A percentile compares a stretch with the other conserved stretches of the same genome.
Evolutionary conservation across 2,113 vertebrate species (phyloP).

Genomic region (Hyperopisus bebe): DNA sequence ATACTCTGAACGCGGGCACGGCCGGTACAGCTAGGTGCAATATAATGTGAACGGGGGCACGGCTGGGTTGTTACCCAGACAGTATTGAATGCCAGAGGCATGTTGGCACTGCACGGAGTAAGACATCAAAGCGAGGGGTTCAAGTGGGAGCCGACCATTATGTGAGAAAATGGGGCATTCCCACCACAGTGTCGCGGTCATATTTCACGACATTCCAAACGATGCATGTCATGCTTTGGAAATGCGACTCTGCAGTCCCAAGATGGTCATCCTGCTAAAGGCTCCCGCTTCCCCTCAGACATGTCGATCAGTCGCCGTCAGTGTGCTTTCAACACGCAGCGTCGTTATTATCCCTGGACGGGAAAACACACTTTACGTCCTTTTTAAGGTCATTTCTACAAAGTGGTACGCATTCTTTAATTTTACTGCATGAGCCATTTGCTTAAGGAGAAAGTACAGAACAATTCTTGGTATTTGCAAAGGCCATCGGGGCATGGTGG

Average conservation of each 20-base stretch:
- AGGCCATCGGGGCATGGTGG: background rate
- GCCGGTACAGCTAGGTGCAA: fast-evolving
- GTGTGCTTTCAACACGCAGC: background rate
- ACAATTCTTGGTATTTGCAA: background rate
- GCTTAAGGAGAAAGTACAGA: background rate
- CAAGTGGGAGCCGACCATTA: background rate
- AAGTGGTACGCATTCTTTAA: background rate
- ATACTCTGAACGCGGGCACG: background rate
- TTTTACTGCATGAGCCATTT: background rate
- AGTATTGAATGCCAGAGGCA: background rate
- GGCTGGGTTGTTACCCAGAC: background rate
- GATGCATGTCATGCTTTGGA: background rate
- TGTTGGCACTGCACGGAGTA: background rate
- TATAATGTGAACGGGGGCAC: background rate
- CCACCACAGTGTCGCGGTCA: background rate
- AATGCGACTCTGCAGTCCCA: background rate
- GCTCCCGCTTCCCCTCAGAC: background rate
- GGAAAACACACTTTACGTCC: background rate
- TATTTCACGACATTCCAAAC: background rate
- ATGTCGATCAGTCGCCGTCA: background rate
- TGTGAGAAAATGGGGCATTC: background rate
- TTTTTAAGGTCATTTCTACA: background rate
- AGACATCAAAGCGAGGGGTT: background rate
- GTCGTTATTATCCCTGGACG: background rate
- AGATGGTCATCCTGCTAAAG: background rate